Conservation (phyloP, 1,140 invertebrate genomes). For the Conus ventricosus region DNA sequence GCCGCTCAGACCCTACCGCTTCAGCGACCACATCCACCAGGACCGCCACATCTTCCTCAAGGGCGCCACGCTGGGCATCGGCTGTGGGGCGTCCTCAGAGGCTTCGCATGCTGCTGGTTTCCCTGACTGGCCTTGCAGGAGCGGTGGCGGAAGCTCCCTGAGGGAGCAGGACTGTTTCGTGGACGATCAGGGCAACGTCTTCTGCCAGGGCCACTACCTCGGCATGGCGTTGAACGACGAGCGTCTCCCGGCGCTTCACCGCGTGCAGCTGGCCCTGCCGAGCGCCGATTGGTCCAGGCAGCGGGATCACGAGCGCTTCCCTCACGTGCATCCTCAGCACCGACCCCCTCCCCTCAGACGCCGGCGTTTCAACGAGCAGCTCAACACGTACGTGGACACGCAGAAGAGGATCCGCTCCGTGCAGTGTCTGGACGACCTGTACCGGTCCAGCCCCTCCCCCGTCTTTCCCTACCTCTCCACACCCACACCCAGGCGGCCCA, state of each 20-base stretch:
- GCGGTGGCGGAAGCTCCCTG: neutral
- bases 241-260: neutral
- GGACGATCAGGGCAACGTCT: slow-evolving; percentile 9
- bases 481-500: neutral
- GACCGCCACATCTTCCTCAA: slow-evolving; percentile 40
- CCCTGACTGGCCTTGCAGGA: neutral
- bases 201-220: neutral
- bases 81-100: neutral
- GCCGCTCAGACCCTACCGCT: slow-evolving; percentile 27
- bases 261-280: slow-evolving; percentile 23
- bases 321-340: neutral
- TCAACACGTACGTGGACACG: slow-evolving; percentile 47
- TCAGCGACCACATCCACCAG: slow-evolving; percentile 41
- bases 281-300: neutral
- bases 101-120: neutral
- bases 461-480: slow-evolving; percentile 22
- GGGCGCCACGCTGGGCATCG: slow-evolving; percentile 15
- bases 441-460: slow-evolving; percentile 13
- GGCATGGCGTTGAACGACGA: slow-evolving; percentile 1
- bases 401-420: slow-evolving; percentile 39
- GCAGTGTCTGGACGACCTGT: slow-evolving; percentile 35
- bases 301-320: neutral
- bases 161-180: slow-evolving; percentile 1
- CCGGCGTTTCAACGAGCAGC: slow-evolving; percentile 36
- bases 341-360: neutral